phyloP scores from a whole-genome alignment of 2,888 invertebrate genomes.

The Zaprionus obscuricornis region DNA sequence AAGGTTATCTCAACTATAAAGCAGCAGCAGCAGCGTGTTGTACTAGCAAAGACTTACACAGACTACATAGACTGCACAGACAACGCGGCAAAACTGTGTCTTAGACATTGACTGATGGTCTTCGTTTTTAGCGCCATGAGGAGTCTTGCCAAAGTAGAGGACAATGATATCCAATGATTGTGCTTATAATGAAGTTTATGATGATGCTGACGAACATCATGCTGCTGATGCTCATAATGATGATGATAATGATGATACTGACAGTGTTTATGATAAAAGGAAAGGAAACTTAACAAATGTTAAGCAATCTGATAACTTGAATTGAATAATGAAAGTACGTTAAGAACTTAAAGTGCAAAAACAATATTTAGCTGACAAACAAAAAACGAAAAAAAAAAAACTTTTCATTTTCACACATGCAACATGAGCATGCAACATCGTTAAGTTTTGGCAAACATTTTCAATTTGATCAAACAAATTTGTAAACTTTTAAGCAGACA shows the following conservation, averaged over 20 bases:
- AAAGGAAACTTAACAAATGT: constrained; percentile 49
- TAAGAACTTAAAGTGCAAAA: background rate
- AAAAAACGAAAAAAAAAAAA: background rate
- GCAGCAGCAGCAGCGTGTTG: constrained; percentile 15
- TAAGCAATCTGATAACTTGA: constrained; percentile 48
- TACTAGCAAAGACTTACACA: constrained; percentile 20
- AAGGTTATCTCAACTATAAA: constrained; percentile 54
- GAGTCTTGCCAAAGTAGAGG: constrained; percentile 17
- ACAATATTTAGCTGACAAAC: too few species aligned
- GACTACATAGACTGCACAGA: background rate
- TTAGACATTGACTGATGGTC: constrained; percentile 66
- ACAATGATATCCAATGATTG: constrained; percentile 7
- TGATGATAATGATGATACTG: constrained; percentile 27
- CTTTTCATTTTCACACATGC: too few species aligned
- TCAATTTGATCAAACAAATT: too few species aligned
- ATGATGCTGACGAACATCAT: constrained; percentile 6
- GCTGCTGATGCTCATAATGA: background rate
- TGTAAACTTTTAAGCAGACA: too few species aligned
- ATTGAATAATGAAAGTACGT: constrained; percentile 23
- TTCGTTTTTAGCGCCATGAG: background rate
- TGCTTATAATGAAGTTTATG: constrained; percentile 23
- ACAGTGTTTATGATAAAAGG: too few species aligned
- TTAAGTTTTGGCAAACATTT: too few species aligned
- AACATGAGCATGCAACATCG: too few species aligned
- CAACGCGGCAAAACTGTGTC: constrained; percentile 9